phyloP scores from a whole-genome alignment of 2,113 vertebrate species.

The Malurus melanocephalus region DNA sequence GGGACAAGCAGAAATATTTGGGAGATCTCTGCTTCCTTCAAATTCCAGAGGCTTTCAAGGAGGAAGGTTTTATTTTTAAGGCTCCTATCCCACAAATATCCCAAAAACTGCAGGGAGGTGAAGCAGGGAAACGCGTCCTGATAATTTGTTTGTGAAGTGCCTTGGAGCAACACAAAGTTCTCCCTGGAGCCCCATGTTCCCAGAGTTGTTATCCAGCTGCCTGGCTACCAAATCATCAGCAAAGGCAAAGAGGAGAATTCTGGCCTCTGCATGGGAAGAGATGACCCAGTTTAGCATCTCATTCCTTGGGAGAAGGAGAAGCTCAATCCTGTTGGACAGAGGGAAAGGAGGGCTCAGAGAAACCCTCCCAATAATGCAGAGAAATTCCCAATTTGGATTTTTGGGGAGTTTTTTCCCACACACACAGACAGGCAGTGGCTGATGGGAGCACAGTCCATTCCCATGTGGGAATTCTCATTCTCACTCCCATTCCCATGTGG shows the following conservation, averaged over 20 bases:
- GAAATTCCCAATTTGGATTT: not conserved
- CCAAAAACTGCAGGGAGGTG: not conserved
- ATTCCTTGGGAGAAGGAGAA: not conserved
- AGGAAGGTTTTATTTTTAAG: not conserved
- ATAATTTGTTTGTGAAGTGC: not conserved
- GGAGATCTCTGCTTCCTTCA: not conserved
- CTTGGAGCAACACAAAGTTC: not conserved
- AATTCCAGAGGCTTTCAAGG: not conserved
- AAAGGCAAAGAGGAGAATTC: not conserved
- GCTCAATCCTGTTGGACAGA: not conserved
- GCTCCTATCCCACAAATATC: not conserved
- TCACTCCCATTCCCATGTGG: too few species aligned
- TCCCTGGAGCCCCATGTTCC: constrained; percentile 25
- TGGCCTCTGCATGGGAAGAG: not conserved
- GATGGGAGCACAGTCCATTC: not conserved
- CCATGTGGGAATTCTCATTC: too few species aligned
- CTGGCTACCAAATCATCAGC: not conserved
- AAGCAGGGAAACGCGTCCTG: not conserved
- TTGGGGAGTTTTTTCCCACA: not conserved
- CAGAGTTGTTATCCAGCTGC: not conserved
- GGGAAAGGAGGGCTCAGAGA: not conserved
- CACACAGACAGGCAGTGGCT: not conserved
- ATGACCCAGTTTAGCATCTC: not conserved
- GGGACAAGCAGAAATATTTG: not conserved
- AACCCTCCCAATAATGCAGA: not conserved